Base-by-base conservation (phyloP, 2,113 vertebrate species). In the Lonchura striata region DNA sequence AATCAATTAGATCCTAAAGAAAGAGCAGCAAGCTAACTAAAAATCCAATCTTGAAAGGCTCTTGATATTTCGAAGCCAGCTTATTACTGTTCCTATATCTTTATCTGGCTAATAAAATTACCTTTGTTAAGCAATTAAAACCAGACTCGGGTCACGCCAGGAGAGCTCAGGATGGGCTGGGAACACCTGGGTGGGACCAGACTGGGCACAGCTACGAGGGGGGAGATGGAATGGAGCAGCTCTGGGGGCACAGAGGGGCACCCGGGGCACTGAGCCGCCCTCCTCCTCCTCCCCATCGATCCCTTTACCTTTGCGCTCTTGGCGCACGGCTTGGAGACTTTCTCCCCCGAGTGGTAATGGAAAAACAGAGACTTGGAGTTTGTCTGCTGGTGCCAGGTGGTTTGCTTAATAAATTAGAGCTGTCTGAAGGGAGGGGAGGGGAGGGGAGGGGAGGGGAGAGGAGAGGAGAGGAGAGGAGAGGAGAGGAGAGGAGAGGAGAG, bases 1-100 rank as follows among this genome's bases (percentile, higher is more conserved):
- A 98, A 98, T 98, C 98, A 98, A 98, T 98, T 98, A 98, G 97
- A 95, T 97, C 96, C 96, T 98, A 97, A 98, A 98, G 98, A 98
- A 98, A 97, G 97, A 98, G 98, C 93, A 97, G 97, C 95, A 83
- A 97, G 97, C 96, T 92, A 98, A 98, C 97, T 97, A 97, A 98
- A 98, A 97, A 98, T 97, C 97, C 96, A 96, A 97, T 98, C 98
- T 97, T 94, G 97, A 98, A 97, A 97, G 92, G 84, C 96, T 97
- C 80, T 96, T 95, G 97, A 94, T 97, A 95, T 98, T 98, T 97
- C 60, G 97, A 97, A 98, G 96, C 78, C 96, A 95, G 96, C 97
- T 98, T 97, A 97, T 97, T 97, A 96, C 95, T 68, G 93, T 96
- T 96, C 92, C 96, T 94, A 57, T 98, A 97, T 97, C 97, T 98